Percentiles rank a stretch among this genome's conserved stretches.
phyloP scores from a whole-genome alignment of 53 echinoderm and acorn worm genomes.

The Hippasteria phrygiana region DNA sequence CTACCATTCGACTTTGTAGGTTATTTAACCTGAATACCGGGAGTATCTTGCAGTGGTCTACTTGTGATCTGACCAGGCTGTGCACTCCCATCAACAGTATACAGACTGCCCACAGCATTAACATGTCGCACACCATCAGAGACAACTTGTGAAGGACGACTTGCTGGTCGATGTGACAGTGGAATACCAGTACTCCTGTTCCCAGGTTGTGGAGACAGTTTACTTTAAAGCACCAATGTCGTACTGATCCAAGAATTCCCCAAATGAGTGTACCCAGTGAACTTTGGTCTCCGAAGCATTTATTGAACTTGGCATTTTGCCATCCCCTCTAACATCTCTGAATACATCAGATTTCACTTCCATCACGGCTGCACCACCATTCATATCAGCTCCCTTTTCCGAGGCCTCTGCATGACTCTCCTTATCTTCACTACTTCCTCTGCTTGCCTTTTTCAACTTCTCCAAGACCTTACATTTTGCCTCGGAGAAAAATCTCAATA shows the following conservation, averaged over 20 bases:
- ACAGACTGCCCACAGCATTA: too few relatives aligned
- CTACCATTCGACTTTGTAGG: background rate
- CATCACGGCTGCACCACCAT: background rate
- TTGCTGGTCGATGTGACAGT: background rate
- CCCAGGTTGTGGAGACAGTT: background rate
- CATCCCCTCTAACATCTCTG: too few relatives aligned
- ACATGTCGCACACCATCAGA: background rate
- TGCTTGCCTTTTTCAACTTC: background rate
- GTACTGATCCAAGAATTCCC: background rate
- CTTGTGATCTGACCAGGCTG: background rate
- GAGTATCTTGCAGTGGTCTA: background rate
- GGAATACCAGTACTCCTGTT: background rate
- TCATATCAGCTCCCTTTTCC: conserved; percentile 15
- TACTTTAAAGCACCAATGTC: background rate
- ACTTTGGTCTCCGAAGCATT: background rate
- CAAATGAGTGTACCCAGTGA: conserved; percentile 9
- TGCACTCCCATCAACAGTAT: background rate
- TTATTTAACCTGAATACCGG: too few relatives aligned
- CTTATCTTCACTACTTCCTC: too few relatives aligned
- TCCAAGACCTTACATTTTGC: conserved; percentile 28
- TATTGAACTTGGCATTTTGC: background rate
- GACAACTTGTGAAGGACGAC: background rate
- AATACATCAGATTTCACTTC: background rate
- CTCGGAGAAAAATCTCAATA: background rate
- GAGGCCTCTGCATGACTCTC: background rate